These are phyloP conservation scores for Odontomachus brunneus DNA, from an alignment of 1,140 invertebrate species.

Conservation along the genomic window DNA sequence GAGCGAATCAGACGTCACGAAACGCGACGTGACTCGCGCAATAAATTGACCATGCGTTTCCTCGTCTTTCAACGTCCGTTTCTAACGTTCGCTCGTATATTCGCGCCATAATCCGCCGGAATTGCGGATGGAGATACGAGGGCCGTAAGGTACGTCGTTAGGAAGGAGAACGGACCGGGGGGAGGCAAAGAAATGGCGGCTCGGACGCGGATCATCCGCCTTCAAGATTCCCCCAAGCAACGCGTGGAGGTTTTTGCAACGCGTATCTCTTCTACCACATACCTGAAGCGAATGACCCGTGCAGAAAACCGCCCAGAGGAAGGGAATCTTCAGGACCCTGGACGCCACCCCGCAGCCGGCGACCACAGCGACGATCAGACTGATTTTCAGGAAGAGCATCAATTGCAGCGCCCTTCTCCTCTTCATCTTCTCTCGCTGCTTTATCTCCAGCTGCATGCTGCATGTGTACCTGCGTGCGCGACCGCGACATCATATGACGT, in stretches of 20 bases:
- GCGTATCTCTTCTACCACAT: background rate
- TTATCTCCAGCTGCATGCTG: slow-evolving; percentile 87
- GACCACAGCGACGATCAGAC: slow-evolving; percentile 82
- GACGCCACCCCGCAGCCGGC: slow-evolving; percentile 82
- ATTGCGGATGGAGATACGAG: slow-evolving; percentile 26
- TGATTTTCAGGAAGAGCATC: slow-evolving; percentile 87
- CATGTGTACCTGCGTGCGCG: slow-evolving; percentile 78
- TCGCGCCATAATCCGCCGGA: slow-evolving; percentile 24
- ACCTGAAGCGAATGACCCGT: slow-evolving; percentile 83
- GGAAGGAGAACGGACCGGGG: background rate
- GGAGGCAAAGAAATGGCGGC: slow-evolving; percentile 5
- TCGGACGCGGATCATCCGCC: background rate
- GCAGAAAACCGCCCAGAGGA: slow-evolving; percentile 83
- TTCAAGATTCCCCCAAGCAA: background rate
- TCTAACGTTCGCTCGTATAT: slow-evolving; percentile 21
- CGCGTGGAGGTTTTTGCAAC: slow-evolving; percentile 17
- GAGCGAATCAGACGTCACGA: background rate
- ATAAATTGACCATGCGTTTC: background rate
- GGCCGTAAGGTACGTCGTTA: slow-evolving; percentile 18
- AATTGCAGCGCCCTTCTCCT: slow-evolving; percentile 87
- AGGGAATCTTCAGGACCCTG: slow-evolving; percentile 78
- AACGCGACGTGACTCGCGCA: background rate
- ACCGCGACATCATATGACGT: slow-evolving; percentile 31
- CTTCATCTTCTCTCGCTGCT: slow-evolving; percentile 87
- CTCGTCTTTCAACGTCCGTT: slow-evolving; percentile 11